Evolutionary conservation across 2,888 invertebrate species (phyloP).

Genomic region (Litoditis marina): DNA sequence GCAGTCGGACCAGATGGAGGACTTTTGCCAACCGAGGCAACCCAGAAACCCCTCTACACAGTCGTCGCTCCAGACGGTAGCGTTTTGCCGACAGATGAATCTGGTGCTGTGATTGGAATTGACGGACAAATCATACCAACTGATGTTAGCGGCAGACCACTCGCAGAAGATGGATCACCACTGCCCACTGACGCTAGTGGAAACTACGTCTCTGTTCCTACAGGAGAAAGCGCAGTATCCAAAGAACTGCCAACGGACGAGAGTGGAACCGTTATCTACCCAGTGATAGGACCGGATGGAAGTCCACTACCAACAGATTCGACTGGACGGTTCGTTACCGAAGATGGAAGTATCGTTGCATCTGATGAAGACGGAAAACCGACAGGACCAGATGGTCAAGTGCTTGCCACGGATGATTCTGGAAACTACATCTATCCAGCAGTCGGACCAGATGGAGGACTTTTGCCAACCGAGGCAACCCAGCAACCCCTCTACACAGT

Average conservation of each 20-base stretch:
- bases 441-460: slow-evolving; percentile 22
- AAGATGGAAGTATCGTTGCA: slow-evolving; percentile 3
- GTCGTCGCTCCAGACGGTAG: slow-evolving; percentile 33
- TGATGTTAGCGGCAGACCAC: slow-evolving; percentile 32
- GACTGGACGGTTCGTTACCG: slow-evolving; percentile 15
- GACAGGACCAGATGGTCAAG: slow-evolving; percentile 14
- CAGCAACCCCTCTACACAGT: slow-evolving; percentile 3
- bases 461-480: slow-evolving; percentile 12
- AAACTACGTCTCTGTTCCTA: slow-evolving; percentile 19
- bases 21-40: slow-evolving; percentile 31
- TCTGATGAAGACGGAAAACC: slow-evolving; percentile 10
- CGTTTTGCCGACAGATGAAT: slow-evolving; percentile 26
- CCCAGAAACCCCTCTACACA: slow-evolving; percentile 26
- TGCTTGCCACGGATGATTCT: slow-evolving; percentile 31
- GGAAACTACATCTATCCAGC: slow-evolving; percentile 25
- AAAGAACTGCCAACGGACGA: slow-evolving; percentile 17
- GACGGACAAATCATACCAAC: slow-evolving; percentile 32
- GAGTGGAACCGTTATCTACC: slow-evolving; percentile 12
- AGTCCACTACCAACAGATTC: slow-evolving; percentile 15
- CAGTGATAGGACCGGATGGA: slow-evolving; percentile 14
- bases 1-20: slow-evolving; percentile 26
- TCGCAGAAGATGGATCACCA: slow-evolving; percentile 20
- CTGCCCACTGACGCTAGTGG: slow-evolving; percentile 46
- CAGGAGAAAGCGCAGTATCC: slow-evolving; percentile 1
- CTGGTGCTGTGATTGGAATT: slow-evolving; percentile 32